These are phyloP conservation scores for Grammomys surdaster DNA, from an alignment of 2,113 vertebrate species.

Conservation along the genomic window DNA sequence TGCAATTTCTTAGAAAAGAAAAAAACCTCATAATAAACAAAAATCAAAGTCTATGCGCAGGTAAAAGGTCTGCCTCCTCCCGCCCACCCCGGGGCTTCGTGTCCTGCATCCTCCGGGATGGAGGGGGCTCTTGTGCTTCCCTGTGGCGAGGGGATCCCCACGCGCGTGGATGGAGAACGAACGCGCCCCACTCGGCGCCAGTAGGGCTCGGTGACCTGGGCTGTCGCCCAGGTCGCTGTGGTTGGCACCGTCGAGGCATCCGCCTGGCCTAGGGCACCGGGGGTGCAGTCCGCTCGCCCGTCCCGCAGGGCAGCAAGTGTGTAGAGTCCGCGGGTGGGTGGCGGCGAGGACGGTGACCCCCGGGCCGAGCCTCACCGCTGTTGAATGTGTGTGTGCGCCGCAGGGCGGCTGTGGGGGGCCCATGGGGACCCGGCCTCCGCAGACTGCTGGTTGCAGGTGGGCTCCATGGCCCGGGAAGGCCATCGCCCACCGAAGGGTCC, in stretches of 20 bases:
- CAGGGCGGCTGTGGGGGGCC: slow-evolving; percentile 84
- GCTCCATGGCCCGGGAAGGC: slow-evolving; percentile 88
- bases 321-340: slow-evolving; percentile 90
- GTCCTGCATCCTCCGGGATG: not conserved
- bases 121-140: slow-evolving; percentile 80
- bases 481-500: slow-evolving; percentile 60
- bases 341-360: slow-evolving; percentile 82
- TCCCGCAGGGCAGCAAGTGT: slow-evolving; percentile 91
- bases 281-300: slow-evolving; percentile 91
- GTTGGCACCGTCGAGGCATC: slow-evolving; percentile 64
- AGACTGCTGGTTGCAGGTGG: slow-evolving; percentile 91
- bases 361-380: slow-evolving; percentile 85
- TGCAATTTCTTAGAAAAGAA: slow-evolving; percentile 82
- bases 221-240: slow-evolving; percentile 44
- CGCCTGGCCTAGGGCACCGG: slow-evolving; percentile 81
- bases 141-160: slow-evolving; percentile 43
- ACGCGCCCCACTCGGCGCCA: slow-evolving; percentile 54
- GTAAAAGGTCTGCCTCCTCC: slow-evolving; percentile 57
- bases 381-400: slow-evolving; percentile 89
- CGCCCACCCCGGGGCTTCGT: not conserved
- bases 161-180: not conserved
- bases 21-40: slow-evolving; percentile 44
- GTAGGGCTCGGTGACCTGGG: slow-evolving; percentile 63
- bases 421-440: slow-evolving; percentile 88
- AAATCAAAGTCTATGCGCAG: slow-evolving; percentile 68